Conservation (phyloP, 2,888 invertebrate species). For the Melipona beecheii region DNA sequence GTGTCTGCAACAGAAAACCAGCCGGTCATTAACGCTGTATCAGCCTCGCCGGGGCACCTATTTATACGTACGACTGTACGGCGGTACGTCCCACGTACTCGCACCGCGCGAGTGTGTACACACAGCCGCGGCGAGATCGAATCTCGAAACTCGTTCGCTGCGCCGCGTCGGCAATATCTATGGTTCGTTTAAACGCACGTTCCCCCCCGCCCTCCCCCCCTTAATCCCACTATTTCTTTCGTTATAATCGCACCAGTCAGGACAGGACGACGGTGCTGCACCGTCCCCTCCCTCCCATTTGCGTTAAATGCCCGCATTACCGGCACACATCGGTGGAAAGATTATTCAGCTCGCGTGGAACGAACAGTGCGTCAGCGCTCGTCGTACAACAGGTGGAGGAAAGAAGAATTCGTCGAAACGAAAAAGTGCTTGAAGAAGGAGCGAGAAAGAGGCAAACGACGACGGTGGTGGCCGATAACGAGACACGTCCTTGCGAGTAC, state of each 20-base stretch:
- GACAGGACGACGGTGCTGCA: constrained; percentile 33
- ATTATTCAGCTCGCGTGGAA: constrained; percentile 31
- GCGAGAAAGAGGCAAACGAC: not conserved
- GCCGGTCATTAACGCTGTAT: constrained; percentile 52
- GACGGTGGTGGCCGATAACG: constrained; percentile 8
- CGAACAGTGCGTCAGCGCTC: too few species aligned
- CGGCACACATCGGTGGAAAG: constrained; percentile 35
- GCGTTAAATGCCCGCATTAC: constrained; percentile 63
- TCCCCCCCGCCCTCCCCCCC: constrained; percentile 7
- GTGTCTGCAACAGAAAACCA: constrained; percentile 67
- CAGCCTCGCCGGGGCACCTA: constrained; percentile 8
- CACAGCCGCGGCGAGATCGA: constrained; percentile 47
- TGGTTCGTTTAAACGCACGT: constrained; percentile 61
- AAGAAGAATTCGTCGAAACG: constrained; percentile 17
- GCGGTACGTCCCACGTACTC: not conserved
- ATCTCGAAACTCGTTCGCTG: constrained; percentile 58
- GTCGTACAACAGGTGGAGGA: constrained; percentile 49
- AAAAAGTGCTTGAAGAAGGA: not conserved
- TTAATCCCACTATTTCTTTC: constrained; percentile 67
- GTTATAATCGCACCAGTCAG: constrained; percentile 58
- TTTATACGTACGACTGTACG: constrained; percentile 33
- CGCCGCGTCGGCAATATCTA: constrained; percentile 46
- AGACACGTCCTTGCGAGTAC: not conserved
- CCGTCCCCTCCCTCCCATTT: constrained; percentile 46
- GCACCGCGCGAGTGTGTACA: not conserved